Conservation (phyloP, 2,113 vertebrate genomes). For the Arenaria interpres region DNA sequence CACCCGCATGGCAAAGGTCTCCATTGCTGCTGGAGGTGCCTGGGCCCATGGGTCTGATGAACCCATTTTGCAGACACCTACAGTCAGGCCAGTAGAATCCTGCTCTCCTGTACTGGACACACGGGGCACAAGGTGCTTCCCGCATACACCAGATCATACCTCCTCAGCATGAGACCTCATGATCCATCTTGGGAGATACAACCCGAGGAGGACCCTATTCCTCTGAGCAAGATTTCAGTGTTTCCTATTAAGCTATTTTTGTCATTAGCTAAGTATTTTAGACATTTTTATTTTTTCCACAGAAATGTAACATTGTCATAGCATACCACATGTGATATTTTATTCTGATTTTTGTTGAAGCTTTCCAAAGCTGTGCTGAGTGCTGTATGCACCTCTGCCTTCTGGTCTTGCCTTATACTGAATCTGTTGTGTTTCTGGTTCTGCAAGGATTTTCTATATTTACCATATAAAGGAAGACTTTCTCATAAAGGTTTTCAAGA, state of each 20-base stretch:
- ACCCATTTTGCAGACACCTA: neutral
- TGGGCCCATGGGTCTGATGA: no score
- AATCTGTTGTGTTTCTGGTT: neutral
- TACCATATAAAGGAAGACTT: neutral
- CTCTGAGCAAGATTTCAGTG: neutral
- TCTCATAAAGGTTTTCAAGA: neutral
- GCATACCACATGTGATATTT: neutral
- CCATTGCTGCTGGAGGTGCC: neutral
- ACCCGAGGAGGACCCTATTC: neutral
- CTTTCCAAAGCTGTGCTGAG: neutral
- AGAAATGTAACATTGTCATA: neutral
- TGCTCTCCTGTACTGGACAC: neutral
- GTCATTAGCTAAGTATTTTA: neutral
- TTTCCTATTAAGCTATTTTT: neutral
- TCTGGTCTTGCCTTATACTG: neutral
- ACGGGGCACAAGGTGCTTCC: rapidly evolving
- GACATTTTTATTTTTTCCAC: neutral
- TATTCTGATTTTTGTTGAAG: neutral
- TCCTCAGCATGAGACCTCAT: neutral
- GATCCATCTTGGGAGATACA: neutral
- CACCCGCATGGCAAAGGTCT: neutral
- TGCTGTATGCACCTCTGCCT: neutral
- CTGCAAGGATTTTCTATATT: neutral
- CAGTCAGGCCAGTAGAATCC: neutral
- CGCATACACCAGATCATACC: rapidly evolving